These are phyloP conservation scores for Jaculus jaculus DNA, from an alignment of 2,113 vertebrate species.

Conservation along the genomic window DNA sequence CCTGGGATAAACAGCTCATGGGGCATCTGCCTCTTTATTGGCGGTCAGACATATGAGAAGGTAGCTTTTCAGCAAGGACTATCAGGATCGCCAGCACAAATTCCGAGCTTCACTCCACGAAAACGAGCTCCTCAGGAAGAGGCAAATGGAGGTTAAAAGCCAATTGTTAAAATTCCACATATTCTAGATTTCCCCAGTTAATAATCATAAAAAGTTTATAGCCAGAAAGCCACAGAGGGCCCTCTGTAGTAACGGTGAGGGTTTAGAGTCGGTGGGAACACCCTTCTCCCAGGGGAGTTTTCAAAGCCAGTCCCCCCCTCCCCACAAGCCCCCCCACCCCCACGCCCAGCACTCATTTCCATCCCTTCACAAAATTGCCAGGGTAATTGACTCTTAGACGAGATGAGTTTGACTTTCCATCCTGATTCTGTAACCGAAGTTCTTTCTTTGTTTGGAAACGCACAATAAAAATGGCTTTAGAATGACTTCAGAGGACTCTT, in stretches of 20 bases:
- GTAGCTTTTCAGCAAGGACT: conserved; percentile 35
- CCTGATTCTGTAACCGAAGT: conserved; percentile 76
- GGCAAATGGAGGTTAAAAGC: conserved; percentile 59
- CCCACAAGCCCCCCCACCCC: neutral
- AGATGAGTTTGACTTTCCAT: conserved; percentile 75
- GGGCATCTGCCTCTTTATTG: conserved; percentile 63
- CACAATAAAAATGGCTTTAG: conserved; percentile 80
- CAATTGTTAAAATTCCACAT: conserved; percentile 68
- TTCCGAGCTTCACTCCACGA: conserved; percentile 9
- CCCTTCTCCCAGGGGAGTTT: conserved; percentile 51
- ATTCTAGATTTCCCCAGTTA: conserved; percentile 73
- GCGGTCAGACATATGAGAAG: conserved; percentile 44
- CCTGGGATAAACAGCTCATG: conserved; percentile 55
- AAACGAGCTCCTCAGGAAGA: conserved; percentile 63
- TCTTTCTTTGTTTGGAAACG: conserved; percentile 78
- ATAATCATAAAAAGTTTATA: conserved; percentile 79
- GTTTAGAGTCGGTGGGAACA: conserved; percentile 57
- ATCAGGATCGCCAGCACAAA: neutral
- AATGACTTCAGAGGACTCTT: conserved; percentile 77
- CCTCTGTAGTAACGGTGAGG: conserved; percentile 60
- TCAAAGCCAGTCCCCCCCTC: conserved; percentile 43
- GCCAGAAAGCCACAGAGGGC: conserved; percentile 74
- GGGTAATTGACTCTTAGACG: conserved; percentile 76
- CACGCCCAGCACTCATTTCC: conserved; percentile 46
- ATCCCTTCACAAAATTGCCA: conserved; percentile 63